A percentile compares a stretch with the other conserved stretches of the same genome.
These are phyloP conservation scores for Heliconius charithonia DNA, from an alignment of 2,888 invertebrate genomes.

Conservation along the genomic window DNA sequence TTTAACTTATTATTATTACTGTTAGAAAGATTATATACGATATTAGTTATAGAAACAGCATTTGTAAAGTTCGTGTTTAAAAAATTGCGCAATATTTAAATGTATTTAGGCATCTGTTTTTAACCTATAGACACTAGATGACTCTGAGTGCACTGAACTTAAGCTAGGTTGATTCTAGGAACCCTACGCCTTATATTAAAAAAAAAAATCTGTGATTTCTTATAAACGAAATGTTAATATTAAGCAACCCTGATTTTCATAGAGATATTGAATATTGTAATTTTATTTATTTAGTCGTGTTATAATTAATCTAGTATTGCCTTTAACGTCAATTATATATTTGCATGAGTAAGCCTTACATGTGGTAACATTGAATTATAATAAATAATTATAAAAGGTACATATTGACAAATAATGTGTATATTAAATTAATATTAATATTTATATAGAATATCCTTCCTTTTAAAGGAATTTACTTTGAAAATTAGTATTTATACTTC, in stretches of 20 bases:
- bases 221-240: not conserved
- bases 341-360: conserved; percentile 11
- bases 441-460: not conserved
- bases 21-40: too few relatives aligned
- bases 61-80: not conserved
- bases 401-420: not conserved
- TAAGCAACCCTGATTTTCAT: not conserved
- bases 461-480: too few relatives aligned
- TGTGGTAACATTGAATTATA: conserved; percentile 12
- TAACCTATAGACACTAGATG: not conserved
- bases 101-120: not conserved
- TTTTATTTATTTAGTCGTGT: conserved; percentile 3
- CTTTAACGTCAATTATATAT: conserved; percentile 17
- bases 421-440: not conserved
- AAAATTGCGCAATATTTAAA: too few relatives aligned
- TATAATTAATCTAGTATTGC: conserved; percentile 10
- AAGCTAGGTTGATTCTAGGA: not conserved
- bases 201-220: not conserved
- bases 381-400: conserved; percentile 5
- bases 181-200: not conserved
- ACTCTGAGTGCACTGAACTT: not conserved
- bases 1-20: too few relatives aligned
- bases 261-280: not conserved
- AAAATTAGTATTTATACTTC: not conserved
- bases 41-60: not conserved